Base-by-base conservation (phyloP, 2,888 invertebrate species). In the Drosophila picticornis region DNA sequence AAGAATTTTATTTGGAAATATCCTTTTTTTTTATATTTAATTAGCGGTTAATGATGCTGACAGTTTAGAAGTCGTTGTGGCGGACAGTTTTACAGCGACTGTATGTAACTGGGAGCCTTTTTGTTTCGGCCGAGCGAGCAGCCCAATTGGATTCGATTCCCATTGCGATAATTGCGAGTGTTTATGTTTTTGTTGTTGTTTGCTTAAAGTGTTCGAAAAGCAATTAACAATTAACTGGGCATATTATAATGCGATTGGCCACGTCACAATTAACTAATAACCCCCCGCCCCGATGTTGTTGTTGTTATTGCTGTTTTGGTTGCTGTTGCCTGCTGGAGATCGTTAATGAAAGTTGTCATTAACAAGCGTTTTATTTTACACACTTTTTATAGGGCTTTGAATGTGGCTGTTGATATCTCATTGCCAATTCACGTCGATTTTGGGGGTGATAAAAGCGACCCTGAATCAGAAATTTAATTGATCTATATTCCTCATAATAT, bases 201-300 rank as follows among this genome's bases (percentile, higher is more conserved):
- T 89, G 70, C 78, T 83, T 79, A 78, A 86, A 90, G 83, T 90
- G 90, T 87, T 88, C 86, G 81, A 50, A 81, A 88, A 62, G 87
- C 80, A 81, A 88, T 87, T 90, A 88, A 83, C 85, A 88, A 85
- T 86, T 81, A 85, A 86, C 75, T 82, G 84, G 72, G 51, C 88
- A 80, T 75, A 84, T 78, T 80, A 88, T 77, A 86, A 88, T 88
- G 70, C 70, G 81, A 78, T 88, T 82, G 74, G 65, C 73, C 73
- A 78, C 85, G 81, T 80, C 85, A 86, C 83, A 89, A 88, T 89
- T 80, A 89, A 85, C 85, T 88, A 90, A 89, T 80, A 84, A 80
- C 71, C 63, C 46, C 63, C 38, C 63, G 4, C n/a, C n/a, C 22
- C n/a, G 22, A 51, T 46, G 13, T 25, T 11, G 22, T 3, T 19